These are phyloP conservation scores for Erithacus rubecula DNA, from an alignment of 2,797 vertebrate genomes.

Conservation along the genomic window DNA sequence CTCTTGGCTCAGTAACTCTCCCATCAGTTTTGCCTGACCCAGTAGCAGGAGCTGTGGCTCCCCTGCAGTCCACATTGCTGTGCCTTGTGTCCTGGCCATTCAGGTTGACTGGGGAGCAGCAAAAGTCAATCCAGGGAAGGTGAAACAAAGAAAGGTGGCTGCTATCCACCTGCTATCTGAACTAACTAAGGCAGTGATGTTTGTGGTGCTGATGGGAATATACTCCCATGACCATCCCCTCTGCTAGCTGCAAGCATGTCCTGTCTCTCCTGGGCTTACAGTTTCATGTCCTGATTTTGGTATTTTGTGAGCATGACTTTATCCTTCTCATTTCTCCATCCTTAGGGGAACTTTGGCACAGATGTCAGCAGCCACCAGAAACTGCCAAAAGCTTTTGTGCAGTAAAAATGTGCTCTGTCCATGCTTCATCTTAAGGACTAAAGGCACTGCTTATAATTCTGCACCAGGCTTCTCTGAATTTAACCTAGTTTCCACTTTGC, in stretches of 20 bases:
- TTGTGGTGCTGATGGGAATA: not conserved
- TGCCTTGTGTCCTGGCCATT: not conserved
- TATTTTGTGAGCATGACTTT: not conserved
- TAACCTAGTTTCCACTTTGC: constrained; percentile 41
- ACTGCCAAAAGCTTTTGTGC: constrained; percentile 12
- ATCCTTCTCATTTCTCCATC: not conserved
- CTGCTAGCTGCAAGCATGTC: not conserved
- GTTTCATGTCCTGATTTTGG: not conserved
- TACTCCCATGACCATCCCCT: not conserved
- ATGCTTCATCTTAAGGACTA: not conserved
- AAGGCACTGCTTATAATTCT: constrained; percentile 56
- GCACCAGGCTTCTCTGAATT: constrained; percentile 6
- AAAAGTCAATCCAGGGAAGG: not conserved
- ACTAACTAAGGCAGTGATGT: not conserved
- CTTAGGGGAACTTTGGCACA: constrained; percentile 6
- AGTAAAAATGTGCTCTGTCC: not conserved
- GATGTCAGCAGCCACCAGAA: constrained; percentile 29
- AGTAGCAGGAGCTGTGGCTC: not conserved
- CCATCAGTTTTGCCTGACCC: not conserved
- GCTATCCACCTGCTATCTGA: not conserved
- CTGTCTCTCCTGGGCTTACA: not conserved
- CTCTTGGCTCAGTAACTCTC: not conserved
- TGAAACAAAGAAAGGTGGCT: not conserved
- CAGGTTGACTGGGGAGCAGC: not conserved
- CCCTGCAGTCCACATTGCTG: not conserved